These are phyloP conservation scores for Hedya salicella DNA, from an alignment of 2,888 invertebrate genomes.

Conservation along the genomic window DNA sequence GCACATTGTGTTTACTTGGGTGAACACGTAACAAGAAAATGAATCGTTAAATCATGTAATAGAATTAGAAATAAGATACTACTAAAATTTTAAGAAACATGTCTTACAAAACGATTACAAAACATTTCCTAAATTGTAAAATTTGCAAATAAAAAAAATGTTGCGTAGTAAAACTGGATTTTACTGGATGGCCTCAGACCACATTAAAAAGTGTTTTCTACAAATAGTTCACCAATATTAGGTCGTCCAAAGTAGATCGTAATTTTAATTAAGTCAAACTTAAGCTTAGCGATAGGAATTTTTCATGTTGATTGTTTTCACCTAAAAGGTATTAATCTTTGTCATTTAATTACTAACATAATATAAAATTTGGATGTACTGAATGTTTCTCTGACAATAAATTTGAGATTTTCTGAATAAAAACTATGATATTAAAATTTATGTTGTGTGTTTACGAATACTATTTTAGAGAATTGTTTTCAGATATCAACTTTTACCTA, in stretches of 20 bases:
- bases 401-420: constrained; percentile 24
- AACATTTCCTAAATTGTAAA: too few species aligned
- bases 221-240: constrained; percentile 19
- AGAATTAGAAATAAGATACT: constrained; percentile 6
- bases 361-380: constrained; percentile 29
- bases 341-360: constrained; percentile 5
- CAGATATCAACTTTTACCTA: constrained; percentile 36
- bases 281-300: constrained; percentile 24
- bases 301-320: constrained; percentile 22
- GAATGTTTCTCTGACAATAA: constrained; percentile 41
- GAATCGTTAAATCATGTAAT: constrained; percentile 24
- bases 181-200: constrained; percentile 26
- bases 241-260: constrained; percentile 30
- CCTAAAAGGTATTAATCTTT: constrained; percentile 20
- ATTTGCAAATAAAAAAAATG: not conserved
- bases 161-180: not conserved
- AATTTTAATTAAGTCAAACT: constrained; percentile 13
- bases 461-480: constrained; percentile 39
- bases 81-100: constrained; percentile 12
- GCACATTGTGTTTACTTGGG: constrained; percentile 10
- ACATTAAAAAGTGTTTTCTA: constrained; percentile 18
- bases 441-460: constrained; percentile 31
- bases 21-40: constrained; percentile 27
- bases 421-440: constrained; percentile 14
- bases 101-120: too few species aligned